Evolutionary conservation across 2,888 invertebrate species (phyloP), one percentile per base, ranked within the genome.

Genomic region (Yponomeuta malinellus): DNA sequence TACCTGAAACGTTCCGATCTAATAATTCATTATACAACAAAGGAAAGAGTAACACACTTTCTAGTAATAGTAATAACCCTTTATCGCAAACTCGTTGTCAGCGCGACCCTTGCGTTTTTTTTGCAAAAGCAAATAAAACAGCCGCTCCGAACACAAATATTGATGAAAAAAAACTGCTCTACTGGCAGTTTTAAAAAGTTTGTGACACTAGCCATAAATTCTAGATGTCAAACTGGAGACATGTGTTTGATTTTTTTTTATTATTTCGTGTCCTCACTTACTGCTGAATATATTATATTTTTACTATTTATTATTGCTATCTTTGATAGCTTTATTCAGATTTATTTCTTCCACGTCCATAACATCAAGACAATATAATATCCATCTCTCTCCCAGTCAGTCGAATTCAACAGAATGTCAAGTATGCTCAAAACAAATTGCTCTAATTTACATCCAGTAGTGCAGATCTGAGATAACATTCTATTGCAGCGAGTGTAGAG

Each of bases 1-100:
- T 92, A 92, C 92, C 92, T 91, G 92, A 92, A 92, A 89, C 81
- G 82, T 86, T 85, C 86, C 90, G 83, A 91, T 88, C 91, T 90
- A 91, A 90, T 92, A 92, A 92, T 91, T 92, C 90, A 92, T 92
- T 92, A 92, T 78, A 78, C 76, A 87, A 92, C 92, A 92, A 92
- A 86, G 78, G 79, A 81, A 83, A 86, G 85, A 88, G 87, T 86
- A 89, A 88, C 88, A 86, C 83, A 83, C 84, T 83, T 87, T 83
- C 82, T 84, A 84, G 81, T 91, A 91, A 90, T 88, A 90, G 81
- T 89, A 90, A 90, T 89, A 89, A 87, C 90, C 92, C 89, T 89
- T 92, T 88, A 82, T 82, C 84, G 81, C 79, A 74, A 74, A 75
- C 72, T 83, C 82, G 85, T 83, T 86, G 86, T 87, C 85, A 83